These are phyloP conservation scores for Gila orcuttii DNA, from an alignment of 2,113 vertebrate species.

Conservation along the genomic window DNA sequence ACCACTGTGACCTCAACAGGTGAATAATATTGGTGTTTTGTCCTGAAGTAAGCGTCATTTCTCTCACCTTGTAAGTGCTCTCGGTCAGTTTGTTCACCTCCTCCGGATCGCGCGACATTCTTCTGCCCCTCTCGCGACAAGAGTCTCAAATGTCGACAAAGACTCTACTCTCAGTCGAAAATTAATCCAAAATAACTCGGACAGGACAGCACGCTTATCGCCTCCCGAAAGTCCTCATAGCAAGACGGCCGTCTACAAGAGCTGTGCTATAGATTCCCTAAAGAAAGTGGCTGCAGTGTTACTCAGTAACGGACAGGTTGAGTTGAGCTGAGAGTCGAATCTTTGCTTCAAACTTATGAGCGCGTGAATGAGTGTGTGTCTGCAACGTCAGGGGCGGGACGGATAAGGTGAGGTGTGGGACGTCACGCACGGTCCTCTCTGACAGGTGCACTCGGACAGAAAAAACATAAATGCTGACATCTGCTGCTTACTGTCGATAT, in stretches of 20 bases:
- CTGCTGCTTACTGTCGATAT: not conserved
- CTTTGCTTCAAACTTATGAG: conserved; percentile 75
- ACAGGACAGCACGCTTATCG: conserved; percentile 49
- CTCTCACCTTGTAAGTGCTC: conserved; percentile 89
- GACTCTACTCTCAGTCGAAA: not conserved
- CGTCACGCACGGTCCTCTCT: conserved; percentile 37
- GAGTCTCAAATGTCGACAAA: not conserved
- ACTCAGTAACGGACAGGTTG: not conserved
- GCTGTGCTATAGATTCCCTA: not conserved
- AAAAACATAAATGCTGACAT: conserved; percentile 6
- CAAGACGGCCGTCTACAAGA: conserved; percentile 38
- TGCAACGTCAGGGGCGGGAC: conserved; percentile 47
- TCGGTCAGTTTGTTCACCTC: conserved; percentile 93
- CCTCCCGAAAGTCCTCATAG: conserved; percentile 63
- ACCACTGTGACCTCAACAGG: not conserved
- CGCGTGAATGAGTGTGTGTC: conserved; percentile 53
- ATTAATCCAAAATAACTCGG: conserved; percentile 23
- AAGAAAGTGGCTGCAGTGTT: not conserved
- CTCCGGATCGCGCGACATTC: conserved; percentile 88
- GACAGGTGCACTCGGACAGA: not conserved
- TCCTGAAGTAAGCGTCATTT: not conserved
- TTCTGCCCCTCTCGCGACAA: conserved; percentile 46
- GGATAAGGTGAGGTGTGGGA: conserved; percentile 47
- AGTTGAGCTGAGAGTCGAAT: conserved; percentile 26
- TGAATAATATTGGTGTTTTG: not conserved